These are phyloP conservation scores for Turnix velox DNA, from an alignment of 2,113 vertebrate genomes.

Conservation along the genomic window DNA sequence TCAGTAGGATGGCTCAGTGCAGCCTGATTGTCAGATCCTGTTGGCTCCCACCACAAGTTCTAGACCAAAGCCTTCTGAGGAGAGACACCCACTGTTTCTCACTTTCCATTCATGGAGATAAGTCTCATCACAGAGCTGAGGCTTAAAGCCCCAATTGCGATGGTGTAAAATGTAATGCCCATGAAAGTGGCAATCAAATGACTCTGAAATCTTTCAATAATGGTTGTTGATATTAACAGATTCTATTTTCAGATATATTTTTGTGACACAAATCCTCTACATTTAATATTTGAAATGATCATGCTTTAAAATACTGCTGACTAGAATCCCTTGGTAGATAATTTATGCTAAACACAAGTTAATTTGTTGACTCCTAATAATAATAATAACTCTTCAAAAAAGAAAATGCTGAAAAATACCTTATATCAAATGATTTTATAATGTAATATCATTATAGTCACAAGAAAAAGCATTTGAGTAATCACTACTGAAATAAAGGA, in stretches of 20 bases:
- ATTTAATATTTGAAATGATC: neutral
- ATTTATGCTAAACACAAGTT: neutral
- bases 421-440: neutral
- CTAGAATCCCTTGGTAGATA: neutral
- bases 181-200: neutral
- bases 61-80: neutral
- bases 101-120: neutral
- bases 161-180: neutral
- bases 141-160: neutral
- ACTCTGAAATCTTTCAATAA: neutral
- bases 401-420: constrained; percentile 4
- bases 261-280: neutral
- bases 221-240: neutral
- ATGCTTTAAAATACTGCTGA: neutral
- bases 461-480: neutral
- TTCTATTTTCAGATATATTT: neutral
- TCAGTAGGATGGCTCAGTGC: neutral
- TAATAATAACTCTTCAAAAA: neutral
- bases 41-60: no score
- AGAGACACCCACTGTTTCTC: neutral
- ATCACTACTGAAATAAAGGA: neutral
- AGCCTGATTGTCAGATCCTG: neutral
- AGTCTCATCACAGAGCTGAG: neutral
- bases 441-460: neutral
- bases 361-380: neutral